These are phyloP conservation scores for Penaeus monodon DNA, from an alignment of 2,888 invertebrate genomes.

Conservation along the genomic window DNA sequence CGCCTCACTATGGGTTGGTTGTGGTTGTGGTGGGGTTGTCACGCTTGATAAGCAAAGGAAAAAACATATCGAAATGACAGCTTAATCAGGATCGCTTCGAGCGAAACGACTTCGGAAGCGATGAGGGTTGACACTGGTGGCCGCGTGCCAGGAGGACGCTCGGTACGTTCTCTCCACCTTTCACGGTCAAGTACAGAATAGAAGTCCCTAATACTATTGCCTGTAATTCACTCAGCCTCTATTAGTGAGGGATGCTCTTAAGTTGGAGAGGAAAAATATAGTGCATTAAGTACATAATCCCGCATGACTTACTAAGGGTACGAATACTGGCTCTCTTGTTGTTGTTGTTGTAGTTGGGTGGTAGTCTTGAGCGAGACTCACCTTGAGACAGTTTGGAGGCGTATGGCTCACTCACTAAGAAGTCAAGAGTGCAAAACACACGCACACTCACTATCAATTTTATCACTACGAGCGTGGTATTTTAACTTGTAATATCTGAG, in stretches of 20 bases:
- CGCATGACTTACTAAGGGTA: conserved; percentile 45
- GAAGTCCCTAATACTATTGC: conserved; percentile 1
- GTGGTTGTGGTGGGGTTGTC: no score
- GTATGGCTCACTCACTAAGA: conserved; percentile 32
- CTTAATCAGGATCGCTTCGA: not conserved
- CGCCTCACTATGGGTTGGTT: no score
- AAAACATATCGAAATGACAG: no score
- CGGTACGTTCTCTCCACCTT: conserved; percentile 17
- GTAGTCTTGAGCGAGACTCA: conserved; percentile 31
- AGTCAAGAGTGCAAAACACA: conserved; percentile 17
- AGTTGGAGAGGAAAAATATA: not conserved
- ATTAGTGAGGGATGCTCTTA: not conserved
- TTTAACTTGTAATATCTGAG: not conserved
- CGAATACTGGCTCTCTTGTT: conserved; percentile 31
- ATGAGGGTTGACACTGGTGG: not conserved
- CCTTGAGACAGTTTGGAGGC: conserved; percentile 35
- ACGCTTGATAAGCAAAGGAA: no score
- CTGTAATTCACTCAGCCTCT: conserved; percentile 12
- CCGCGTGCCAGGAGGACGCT: conserved; percentile 20
- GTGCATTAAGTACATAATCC: conserved; percentile 20
- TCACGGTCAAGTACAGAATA: conserved; percentile 21
- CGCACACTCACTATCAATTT: conserved; percentile 37
- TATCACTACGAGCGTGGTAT: conserved; percentile 7
- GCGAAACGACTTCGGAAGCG: not conserved
- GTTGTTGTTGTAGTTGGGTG: conserved; percentile 33